These are phyloP conservation scores for Anastrepha obliqua DNA, from an alignment of 1,140 invertebrate genomes.

Conservation along the genomic window DNA sequence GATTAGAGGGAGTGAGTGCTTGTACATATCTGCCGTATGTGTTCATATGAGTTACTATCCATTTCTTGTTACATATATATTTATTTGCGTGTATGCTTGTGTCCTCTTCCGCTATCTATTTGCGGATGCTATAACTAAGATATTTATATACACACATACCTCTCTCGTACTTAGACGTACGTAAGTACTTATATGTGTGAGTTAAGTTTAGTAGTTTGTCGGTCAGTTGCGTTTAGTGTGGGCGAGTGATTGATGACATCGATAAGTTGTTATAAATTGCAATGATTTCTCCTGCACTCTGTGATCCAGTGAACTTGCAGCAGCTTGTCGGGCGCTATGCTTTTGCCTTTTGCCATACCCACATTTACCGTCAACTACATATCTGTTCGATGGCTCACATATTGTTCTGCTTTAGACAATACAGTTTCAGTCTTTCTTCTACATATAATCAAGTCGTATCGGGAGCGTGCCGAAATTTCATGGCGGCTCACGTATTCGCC, in stretches of 20 bases:
- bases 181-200: not conserved
- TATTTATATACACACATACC: not conserved
- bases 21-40: not conserved
- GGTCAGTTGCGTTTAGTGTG: not conserved
- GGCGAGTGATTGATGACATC: slow-evolving; percentile 70
- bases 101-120: slow-evolving; percentile 18
- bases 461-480: not conserved
- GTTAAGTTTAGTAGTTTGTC: not conserved
- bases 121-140: not conserved
- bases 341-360: not conserved
- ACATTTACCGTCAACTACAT: not conserved
- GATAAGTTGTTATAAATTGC: slow-evolving; percentile 71
- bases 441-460: not conserved
- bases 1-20: not conserved
- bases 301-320: slow-evolving; percentile 47
- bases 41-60: not conserved
- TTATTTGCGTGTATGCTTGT: not conserved
- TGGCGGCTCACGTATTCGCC: not conserved
- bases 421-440: too few species aligned
- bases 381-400: not conserved
- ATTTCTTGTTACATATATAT: not conserved
- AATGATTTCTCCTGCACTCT: slow-evolving; percentile 57
- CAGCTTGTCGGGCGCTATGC: not conserved
- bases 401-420: not conserved
- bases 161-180: not conserved